Percentiles rank a stretch among this genome's conserved stretches.
Conservation (phyloP, 1,140 invertebrate genomes). For the Drosophila nigrodunni region DNA sequence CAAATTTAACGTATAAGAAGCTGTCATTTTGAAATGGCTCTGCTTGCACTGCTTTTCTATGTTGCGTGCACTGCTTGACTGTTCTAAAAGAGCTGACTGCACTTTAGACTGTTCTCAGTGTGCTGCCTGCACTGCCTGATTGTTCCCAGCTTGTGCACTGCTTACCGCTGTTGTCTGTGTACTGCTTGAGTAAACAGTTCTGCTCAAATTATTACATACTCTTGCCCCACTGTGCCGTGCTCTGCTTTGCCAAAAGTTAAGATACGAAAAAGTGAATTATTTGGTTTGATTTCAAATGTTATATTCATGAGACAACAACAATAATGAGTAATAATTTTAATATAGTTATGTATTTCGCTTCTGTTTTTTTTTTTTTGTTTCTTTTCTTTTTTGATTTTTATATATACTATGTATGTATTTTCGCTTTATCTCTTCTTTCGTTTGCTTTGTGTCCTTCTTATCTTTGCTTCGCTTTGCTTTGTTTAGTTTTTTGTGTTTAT, state of each 20-base stretch:
- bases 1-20: no score
- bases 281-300: constrained; percentile 75
- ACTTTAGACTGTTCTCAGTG: background rate
- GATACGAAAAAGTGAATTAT: constrained; percentile 23
- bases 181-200: background rate
- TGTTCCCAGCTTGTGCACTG: background rate
- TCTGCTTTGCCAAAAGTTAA: constrained; percentile 14
- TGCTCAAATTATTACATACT: background rate
- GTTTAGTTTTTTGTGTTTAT: constrained; percentile 27
- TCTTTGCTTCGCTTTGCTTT: constrained; percentile 4
- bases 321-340: constrained; percentile 80
- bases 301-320: constrained; percentile 82
- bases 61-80: background rate
- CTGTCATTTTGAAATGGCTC: no score
- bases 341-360: constrained; percentile 65
- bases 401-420: constrained; percentile 63
- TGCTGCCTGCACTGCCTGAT: constrained; percentile 13
- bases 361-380: no score
- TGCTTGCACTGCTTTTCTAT: no score
- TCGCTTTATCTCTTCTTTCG: constrained; percentile 28
- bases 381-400: background rate
- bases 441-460: constrained; percentile 21
- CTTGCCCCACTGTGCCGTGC: constrained; percentile 20
- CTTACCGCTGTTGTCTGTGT: no score
- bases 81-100: background rate